Conservation (phyloP, 2,888 invertebrate species). For the Ophion costatus region DNA sequence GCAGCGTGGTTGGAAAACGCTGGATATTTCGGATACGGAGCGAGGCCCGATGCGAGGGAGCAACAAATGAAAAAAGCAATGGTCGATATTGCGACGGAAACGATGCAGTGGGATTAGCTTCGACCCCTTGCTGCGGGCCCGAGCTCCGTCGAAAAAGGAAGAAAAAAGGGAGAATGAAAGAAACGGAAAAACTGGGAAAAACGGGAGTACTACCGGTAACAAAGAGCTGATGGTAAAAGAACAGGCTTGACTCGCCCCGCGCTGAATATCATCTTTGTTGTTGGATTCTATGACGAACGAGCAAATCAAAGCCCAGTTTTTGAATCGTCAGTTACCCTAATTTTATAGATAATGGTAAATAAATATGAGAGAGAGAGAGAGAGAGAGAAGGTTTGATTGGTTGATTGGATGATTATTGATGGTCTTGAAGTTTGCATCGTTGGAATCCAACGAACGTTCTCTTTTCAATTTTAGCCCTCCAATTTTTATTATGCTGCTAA, state of each 20-base stretch:
- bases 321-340: background rate
- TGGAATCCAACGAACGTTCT: too few relatives aligned
- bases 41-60: slow-evolving; percentile 8
- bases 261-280: slow-evolving; percentile 51
- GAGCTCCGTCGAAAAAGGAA: slow-evolving; percentile 21
- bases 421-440: too few relatives aligned
- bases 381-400: too few relatives aligned
- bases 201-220: slow-evolving; percentile 8
- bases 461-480: too few relatives aligned
- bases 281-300: slow-evolving; percentile 17
- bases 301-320: slow-evolving; percentile 19
- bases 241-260: slow-evolving; percentile 16
- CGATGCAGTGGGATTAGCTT: slow-evolving; percentile 50
- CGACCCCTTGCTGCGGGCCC: slow-evolving; percentile 26
- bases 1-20: background rate
- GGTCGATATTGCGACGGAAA: slow-evolving; percentile 48
- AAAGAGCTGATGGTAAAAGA: slow-evolving; percentile 16
- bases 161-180: slow-evolving; percentile 19
- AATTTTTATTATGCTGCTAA: too few relatives aligned
- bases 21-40: slow-evolving; percentile 3
- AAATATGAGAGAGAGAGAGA: too few relatives aligned
- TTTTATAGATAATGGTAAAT: too few relatives aligned
- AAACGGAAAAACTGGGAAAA: slow-evolving; percentile 12
- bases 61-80: slow-evolving; percentile 4
- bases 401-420: too few relatives aligned